A percentile compares a stretch with the other conserved stretches of the same genome.
These are phyloP conservation scores for Nasonia oneida DNA, from an alignment of 2,888 invertebrate species.

Conservation along the genomic window DNA sequence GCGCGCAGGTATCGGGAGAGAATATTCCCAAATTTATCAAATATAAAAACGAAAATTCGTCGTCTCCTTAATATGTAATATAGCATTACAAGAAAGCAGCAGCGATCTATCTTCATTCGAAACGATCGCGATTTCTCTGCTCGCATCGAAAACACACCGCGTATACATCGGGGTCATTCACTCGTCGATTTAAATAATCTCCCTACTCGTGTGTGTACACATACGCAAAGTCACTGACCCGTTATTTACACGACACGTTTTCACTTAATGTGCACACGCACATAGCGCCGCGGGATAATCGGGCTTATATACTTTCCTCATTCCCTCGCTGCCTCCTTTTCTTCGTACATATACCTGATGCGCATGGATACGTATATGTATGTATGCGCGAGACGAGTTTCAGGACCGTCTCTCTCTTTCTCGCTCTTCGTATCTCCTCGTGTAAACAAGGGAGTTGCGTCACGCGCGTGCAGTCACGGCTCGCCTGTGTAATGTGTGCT, in stretches of 20 bases:
- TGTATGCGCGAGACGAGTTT: neutral
- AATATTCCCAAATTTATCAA: neutral
- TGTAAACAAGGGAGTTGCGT: conserved; percentile 32
- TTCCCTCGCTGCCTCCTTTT: neutral
- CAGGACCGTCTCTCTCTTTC: conserved; percentile 13
- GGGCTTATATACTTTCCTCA: neutral
- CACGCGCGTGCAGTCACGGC: conserved; percentile 15
- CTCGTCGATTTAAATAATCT: conserved; percentile 27
- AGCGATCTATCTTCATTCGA: neutral
- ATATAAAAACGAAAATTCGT: neutral
- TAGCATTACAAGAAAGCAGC: neutral
- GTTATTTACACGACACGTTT: conserved; percentile 46
- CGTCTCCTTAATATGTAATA: neutral
- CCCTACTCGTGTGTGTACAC: neutral
- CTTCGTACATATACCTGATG: neutral
- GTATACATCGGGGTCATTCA: conserved; percentile 20
- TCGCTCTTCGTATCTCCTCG: neutral
- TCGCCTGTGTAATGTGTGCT: neutral
- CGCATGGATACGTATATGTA: neutral
- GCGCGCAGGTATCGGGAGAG: conserved; percentile 20
- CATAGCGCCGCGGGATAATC: neutral
- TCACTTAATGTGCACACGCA: conserved; percentile 18
- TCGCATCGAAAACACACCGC: conserved; percentile 3
- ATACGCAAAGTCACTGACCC: conserved; percentile 14
- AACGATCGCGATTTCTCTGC: neutral